A percentile compares a stretch with the other conserved stretches of the same genome.
phyloP scores from a whole-genome alignment of 2,888 invertebrate species.

The Ernsta delagoae region DNA sequence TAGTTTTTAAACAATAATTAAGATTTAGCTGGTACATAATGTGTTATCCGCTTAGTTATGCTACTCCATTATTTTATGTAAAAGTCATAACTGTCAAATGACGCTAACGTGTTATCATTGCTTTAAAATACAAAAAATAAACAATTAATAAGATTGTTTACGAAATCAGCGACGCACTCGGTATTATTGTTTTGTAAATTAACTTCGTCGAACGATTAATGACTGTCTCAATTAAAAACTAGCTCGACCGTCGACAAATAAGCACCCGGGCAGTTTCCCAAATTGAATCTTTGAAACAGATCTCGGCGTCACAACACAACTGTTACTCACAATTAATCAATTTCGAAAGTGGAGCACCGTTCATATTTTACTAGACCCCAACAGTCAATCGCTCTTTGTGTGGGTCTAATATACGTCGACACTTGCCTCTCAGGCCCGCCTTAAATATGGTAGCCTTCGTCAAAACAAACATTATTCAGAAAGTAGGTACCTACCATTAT shows the following conservation, averaged over 20 bases:
- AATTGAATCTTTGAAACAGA: constrained; percentile 63
- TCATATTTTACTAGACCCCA: constrained; percentile 70
- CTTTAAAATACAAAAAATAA: constrained; percentile 4
- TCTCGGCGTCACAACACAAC: constrained; percentile 60
- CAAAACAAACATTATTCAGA: constrained; percentile 81
- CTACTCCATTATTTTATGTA: too few species aligned
- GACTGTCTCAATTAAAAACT: constrained; percentile 66
- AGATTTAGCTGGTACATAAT: too few species aligned
- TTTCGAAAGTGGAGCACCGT: constrained; percentile 70
- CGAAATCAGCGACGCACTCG: neutral
- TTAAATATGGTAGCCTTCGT: constrained; percentile 70
- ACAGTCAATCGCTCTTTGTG: constrained; percentile 79
- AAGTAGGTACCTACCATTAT: constrained; percentile 53
- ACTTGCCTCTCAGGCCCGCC: constrained; percentile 57
- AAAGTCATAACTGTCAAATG: too few species aligned
- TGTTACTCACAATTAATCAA: constrained; percentile 76
- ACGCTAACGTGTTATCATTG: neutral
- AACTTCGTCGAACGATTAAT: constrained; percentile 52
- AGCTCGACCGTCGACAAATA: constrained; percentile 63
- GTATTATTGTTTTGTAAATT: constrained; percentile 18
- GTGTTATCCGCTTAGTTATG: too few species aligned
- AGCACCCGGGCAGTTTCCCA: constrained; percentile 59
- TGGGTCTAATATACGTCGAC: constrained; percentile 76
- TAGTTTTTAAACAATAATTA: too few species aligned
- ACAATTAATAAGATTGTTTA: neutral